Evolutionary conservation across 2,113 vertebrate species (phyloP).

Genomic region (Glaucidium brasilianum): DNA sequence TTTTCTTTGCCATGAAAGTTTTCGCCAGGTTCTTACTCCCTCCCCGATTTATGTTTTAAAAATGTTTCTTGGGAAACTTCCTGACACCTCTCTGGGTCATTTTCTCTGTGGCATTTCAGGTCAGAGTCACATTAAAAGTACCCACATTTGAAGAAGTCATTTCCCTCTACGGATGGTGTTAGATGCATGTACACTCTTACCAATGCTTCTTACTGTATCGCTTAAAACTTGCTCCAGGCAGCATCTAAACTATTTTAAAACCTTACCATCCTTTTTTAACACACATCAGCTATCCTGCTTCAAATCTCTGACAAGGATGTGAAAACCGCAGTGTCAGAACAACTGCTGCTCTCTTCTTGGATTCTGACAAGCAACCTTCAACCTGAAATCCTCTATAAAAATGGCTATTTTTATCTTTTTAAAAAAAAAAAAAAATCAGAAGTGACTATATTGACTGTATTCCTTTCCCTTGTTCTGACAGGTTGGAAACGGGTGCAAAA

Average conservation of each 20-base stretch:
- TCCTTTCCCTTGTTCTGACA: neutral
- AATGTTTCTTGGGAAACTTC: neutral
- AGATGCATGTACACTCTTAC: conserved; percentile 53
- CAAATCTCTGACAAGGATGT: conserved; percentile 77
- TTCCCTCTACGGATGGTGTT: conserved; percentile 8
- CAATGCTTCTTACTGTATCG: conserved; percentile 59
- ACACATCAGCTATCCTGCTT: conserved; percentile 74
- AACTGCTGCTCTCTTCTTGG: conserved; percentile 77
- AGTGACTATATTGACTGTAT: conserved; percentile 36
- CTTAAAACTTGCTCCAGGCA: conserved; percentile 64
- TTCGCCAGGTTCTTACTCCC: neutral
- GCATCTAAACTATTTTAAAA: conserved; percentile 79
- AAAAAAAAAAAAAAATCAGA: neutral
- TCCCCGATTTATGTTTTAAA: neutral
- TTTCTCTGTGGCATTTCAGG: neutral
- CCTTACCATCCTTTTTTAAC: conserved; percentile 72
- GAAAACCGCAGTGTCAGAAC: conserved; percentile 79
- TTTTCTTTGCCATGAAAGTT: neutral
- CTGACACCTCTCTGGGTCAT: neutral
- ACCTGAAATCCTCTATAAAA: conserved; percentile 68
- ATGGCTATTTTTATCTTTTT: conserved; percentile 54
- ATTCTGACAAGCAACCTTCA: conserved; percentile 73
- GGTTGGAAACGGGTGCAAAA: neutral
- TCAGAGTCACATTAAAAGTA: neutral
- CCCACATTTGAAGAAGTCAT: neutral